Evolutionary conservation across 1,140 invertebrate genomes (phyloP), one percentile per base, ranked within the genome.

Genomic region (Bombus confusus): DNA sequence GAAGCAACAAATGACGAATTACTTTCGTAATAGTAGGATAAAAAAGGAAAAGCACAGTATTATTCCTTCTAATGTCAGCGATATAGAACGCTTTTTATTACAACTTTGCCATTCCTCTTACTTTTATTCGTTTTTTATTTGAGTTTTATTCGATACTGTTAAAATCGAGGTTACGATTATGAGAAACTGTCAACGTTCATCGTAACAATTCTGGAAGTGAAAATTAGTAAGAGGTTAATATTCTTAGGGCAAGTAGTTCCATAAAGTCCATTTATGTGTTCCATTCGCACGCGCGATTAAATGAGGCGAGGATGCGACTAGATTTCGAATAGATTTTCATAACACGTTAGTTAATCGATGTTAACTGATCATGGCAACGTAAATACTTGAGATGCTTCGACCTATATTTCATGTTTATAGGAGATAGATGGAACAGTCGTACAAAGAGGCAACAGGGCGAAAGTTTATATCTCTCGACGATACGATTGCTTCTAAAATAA

Each of bases 291-390:
- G 28, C 18, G 34, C 37, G 34, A 80, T 64, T 57, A 34, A 18
- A 34, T 12, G 76, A 28, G 37, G 62, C 66, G 75, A 1, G 47
- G 34, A 39, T 43, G n/a, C 22, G 57, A 71, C 62, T 85, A 74
- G 78, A 57, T 66, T 77, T 41, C 76, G 86, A 88, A 91, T 91
- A 86, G 82, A 87, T 89, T 82, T 87, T 79, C 76, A 86, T 87
- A 85, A 34, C 34, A 34, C 37, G 31, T 75, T 78, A 91, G 86
- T 93, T 92, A 91, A 93, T 88, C 85, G 91, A 86, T 86, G 86
- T 91, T 91, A 92, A 92, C 82, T 37, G 72, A 76, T 62, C 76
- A 75, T 76, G 80, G 73, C 79, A 90, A 86, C 81, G 82, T 86
- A 86, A 87, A 52, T 83, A 81, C 69, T 80, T 69, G 47, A 78